phyloP scores from a whole-genome alignment of 2,797 vertebrate species.

The Sebastes diploproa region DNA sequence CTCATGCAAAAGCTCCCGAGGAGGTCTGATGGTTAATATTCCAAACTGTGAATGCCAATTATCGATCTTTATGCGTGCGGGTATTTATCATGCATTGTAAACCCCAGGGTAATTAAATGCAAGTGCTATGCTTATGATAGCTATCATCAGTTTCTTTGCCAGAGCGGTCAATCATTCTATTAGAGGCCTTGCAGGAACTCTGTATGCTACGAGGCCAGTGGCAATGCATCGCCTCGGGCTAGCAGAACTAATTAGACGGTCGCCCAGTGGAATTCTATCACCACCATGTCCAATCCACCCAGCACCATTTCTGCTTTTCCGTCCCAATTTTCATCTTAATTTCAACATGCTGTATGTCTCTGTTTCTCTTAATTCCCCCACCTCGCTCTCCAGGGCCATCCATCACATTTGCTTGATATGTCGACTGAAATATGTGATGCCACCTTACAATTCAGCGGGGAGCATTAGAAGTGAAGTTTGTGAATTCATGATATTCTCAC shows the following conservation, averaged over 20 bases:
- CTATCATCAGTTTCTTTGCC: slow-evolving; percentile 77
- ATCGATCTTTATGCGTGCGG: slow-evolving; percentile 78
- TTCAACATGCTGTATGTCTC: slow-evolving; percentile 68
- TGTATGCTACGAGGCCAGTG: slow-evolving; percentile 73
- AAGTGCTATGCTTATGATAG: slow-evolving; percentile 76
- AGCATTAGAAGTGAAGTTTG: slow-evolving; percentile 46
- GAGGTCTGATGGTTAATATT: slow-evolving; percentile 61
- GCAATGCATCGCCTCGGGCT: slow-evolving; percentile 76
- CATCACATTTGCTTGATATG: slow-evolving; percentile 65
- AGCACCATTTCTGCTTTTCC: slow-evolving; percentile 57
- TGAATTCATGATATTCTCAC: slow-evolving; percentile 54
- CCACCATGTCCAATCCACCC: slow-evolving; percentile 62
- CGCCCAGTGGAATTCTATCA: slow-evolving; percentile 81
- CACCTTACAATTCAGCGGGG: slow-evolving; percentile 49
- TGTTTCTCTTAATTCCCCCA: slow-evolving; percentile 69
- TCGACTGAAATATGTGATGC: slow-evolving; percentile 64
- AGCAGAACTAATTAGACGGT: slow-evolving; percentile 84
- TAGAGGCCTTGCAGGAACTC: slow-evolving; percentile 75
- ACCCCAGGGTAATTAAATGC: slow-evolving; percentile 82
- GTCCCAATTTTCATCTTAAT: slow-evolving; percentile 76
- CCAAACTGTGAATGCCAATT: slow-evolving; percentile 74
- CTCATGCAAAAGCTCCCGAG: slow-evolving; percentile 36
- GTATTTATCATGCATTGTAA: slow-evolving; percentile 81
- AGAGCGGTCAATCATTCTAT: slow-evolving; percentile 82
- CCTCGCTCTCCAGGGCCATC: slow-evolving; percentile 58